A percentile compares a stretch with the other conserved stretches of the same genome.
Evolutionary conservation across 2,113 vertebrate species (phyloP).

Genomic region (Istiophorus platypterus): DNA sequence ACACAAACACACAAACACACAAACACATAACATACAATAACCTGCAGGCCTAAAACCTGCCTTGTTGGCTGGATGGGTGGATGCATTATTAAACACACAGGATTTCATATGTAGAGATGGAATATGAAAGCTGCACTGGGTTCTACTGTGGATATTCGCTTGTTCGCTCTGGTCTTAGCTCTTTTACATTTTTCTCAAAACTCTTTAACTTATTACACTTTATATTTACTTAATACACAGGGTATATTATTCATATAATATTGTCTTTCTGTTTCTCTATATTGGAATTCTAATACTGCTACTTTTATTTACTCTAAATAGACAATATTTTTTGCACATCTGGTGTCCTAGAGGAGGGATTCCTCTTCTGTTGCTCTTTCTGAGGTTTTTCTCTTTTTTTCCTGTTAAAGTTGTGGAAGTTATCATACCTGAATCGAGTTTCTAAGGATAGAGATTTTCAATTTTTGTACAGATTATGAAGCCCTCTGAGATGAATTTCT

Average conservation of each 20-base stretch:
- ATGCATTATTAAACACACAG: conserved; percentile 82
- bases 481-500: background rate
- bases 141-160: conserved; percentile 45
- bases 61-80: conserved; percentile 68
- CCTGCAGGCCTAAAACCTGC: conserved; percentile 74
- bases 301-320: conserved; percentile 19
- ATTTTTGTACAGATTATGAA: background rate
- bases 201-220: conserved; percentile 19
- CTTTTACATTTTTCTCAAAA: conserved; percentile 28
- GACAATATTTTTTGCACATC: background rate
- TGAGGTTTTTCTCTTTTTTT: too few species aligned
- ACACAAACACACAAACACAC: conserved; percentile 21
- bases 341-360: background rate
- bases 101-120: conserved; percentile 76
- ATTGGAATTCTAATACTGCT: conserved; percentile 12
- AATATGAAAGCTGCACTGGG: conserved; percentile 70
- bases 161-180: conserved; percentile 32
- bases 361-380: background rate
- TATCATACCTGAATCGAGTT: background rate
- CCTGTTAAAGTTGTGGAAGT: too few species aligned
- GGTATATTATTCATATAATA: conserved; percentile 4
- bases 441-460: background rate
- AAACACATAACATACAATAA: conserved; percentile 60
- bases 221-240: conserved; percentile 13
- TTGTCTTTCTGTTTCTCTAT: conserved; percentile 1